Evolutionary conservation across 2,888 invertebrate species (phyloP).

Genomic region (Stenichneumon culpator): DNA sequence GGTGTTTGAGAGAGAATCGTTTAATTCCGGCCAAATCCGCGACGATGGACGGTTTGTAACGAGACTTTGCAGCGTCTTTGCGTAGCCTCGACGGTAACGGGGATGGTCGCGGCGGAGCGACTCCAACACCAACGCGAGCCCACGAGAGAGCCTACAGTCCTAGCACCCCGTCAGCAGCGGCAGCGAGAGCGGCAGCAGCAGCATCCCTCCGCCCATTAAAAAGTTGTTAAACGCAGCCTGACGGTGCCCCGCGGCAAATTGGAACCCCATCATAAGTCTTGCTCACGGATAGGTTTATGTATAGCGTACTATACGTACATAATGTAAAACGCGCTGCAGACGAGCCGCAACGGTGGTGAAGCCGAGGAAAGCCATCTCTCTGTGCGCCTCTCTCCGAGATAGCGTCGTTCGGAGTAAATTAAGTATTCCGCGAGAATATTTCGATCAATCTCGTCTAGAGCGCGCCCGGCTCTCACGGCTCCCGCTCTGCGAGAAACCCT

Average conservation of each 20-base stretch:
- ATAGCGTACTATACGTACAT: slow-evolving; percentile 68
- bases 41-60: slow-evolving; percentile 4
- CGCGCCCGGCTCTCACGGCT: not conserved
- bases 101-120: slow-evolving; percentile 16
- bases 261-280: slow-evolving; percentile 84
- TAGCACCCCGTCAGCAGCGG: slow-evolving; percentile 25
- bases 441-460: slow-evolving; percentile 70
- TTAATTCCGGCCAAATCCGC: not conserved
- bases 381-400: slow-evolving; percentile 69
- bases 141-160: slow-evolving; percentile 49
- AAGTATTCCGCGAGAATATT: slow-evolving; percentile 78
- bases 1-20: not conserved
- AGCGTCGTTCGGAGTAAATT: slow-evolving; percentile 76
- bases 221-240: slow-evolving; percentile 85
- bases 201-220: slow-evolving; percentile 80
- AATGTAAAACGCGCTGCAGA: slow-evolving; percentile 62
- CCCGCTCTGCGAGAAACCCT: not conserved
- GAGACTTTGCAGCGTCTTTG: slow-evolving; percentile 46
- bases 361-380: slow-evolving; percentile 40
- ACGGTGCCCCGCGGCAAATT: slow-evolving; percentile 84
- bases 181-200: slow-evolving; percentile 51
- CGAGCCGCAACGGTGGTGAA: slow-evolving; percentile 56
- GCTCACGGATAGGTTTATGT: slow-evolving; percentile 79
- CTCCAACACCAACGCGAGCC: slow-evolving; percentile 25
- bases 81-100: not conserved